phyloP scores from a whole-genome alignment of 2,888 invertebrate species.

The Chrysodeixis includens region DNA sequence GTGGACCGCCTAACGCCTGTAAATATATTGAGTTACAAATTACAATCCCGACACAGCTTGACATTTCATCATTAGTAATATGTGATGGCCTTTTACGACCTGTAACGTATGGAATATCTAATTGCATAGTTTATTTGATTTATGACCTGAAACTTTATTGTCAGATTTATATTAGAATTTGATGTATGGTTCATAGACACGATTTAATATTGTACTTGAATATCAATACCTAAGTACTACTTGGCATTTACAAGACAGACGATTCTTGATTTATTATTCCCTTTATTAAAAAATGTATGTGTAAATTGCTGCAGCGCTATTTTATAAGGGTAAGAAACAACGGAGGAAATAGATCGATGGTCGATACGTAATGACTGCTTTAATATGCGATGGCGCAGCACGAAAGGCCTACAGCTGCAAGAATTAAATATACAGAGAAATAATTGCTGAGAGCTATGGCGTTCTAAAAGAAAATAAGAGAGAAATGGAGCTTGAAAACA shows the following conservation, averaged over 20 bases:
- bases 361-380: constrained; percentile 8
- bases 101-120: not conserved
- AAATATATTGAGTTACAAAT: constrained; percentile 53
- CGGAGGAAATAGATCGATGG: not conserved
- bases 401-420: not conserved
- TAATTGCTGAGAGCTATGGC: not conserved
- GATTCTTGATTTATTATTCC: not conserved
- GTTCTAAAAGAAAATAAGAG: not conserved
- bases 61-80: constrained; percentile 24
- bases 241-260: not conserved
- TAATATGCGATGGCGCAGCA: not conserved
- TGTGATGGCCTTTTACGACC: not conserved
- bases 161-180: not conserved
- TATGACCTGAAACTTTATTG: not conserved
- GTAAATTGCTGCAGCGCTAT: not conserved
- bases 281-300: not conserved
- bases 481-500: not conserved
- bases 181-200: not conserved
- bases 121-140: not conserved
- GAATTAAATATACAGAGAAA: constrained; percentile 3
- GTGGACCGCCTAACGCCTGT: constrained; percentile 18
- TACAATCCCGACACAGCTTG: constrained; percentile 28
- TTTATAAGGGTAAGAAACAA: not conserved
- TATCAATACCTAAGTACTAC: not conserved
- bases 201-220: too few species aligned